phyloP scores from a whole-genome alignment of 2,113 vertebrate genomes.

The Alaudala cheleensis region DNA sequence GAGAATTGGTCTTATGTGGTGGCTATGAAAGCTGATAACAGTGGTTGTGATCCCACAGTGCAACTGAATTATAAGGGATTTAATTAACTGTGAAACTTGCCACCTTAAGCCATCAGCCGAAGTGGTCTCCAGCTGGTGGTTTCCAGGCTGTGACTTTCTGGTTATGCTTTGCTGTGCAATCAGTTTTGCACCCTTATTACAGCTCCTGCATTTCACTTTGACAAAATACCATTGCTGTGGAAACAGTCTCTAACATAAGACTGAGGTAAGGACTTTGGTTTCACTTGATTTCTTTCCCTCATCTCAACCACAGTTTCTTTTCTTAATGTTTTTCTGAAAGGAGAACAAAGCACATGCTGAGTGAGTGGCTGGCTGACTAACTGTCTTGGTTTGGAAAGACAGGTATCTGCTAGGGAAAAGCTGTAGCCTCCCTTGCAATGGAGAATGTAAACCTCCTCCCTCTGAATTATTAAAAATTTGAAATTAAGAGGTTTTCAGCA shows the following conservation, averaged over 20 bases:
- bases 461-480: too few species aligned
- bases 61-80: background rate
- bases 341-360: background rate
- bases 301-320: background rate
- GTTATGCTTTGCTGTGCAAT: background rate
- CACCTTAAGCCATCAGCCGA: background rate
- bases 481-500: too few species aligned
- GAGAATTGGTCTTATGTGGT: background rate
- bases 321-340: background rate
- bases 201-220: background rate
- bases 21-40: background rate
- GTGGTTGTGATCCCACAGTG: background rate
- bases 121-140: background rate
- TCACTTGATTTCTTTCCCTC: background rate
- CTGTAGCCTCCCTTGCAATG: too few species aligned
- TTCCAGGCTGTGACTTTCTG: background rate
- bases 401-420: too few species aligned
- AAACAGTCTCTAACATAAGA: background rate
- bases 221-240: background rate
- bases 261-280: background rate
- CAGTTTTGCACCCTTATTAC: background rate
- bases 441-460: too few species aligned
- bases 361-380: background rate
- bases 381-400: too few species aligned
- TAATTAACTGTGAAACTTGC: background rate